Evolutionary conservation across 2,888 invertebrate genomes (phyloP).

Genomic region (Pimpla rufipes): DNA sequence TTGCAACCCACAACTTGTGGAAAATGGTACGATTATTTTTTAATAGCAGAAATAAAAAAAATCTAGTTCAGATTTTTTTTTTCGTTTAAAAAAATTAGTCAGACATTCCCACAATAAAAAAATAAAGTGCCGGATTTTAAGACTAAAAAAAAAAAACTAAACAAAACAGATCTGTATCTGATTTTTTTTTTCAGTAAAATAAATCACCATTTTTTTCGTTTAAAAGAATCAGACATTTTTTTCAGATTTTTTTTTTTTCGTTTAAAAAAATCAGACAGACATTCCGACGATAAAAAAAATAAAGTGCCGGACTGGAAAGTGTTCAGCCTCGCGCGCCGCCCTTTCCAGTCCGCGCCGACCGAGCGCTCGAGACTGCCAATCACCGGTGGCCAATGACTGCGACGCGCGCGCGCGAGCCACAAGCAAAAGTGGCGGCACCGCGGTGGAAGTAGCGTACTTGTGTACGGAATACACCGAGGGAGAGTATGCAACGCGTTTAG

Average conservation of each 20-base stretch:
- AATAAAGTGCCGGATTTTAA: not conserved
- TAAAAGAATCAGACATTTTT: too few species aligned
- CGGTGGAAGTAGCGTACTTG: not conserved
- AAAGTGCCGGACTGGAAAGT: not conserved
- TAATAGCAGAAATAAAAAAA: too few species aligned
- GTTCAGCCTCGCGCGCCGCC: too few species aligned
- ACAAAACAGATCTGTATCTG: too few species aligned
- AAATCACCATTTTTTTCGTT: not conserved
- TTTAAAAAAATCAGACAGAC: too few species aligned
- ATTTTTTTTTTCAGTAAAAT: not conserved
- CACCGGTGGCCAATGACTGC: not conserved
- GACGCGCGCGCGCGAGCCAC: not conserved
- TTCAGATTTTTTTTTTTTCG: too few species aligned
- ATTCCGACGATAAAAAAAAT: not conserved
- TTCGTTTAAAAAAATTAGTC: too few species aligned
- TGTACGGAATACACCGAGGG: not conserved
- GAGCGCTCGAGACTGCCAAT: not conserved
- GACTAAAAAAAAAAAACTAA: too few species aligned
- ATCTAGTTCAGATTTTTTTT: too few species aligned
- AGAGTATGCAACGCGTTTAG: constrained; percentile 57
- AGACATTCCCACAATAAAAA: not conserved
- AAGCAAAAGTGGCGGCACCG: not conserved
- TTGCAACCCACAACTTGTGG: not conserved
- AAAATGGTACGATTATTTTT: too few species aligned
- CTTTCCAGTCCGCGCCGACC: not conserved